Percentiles rank a stretch among this genome's conserved stretches.
These are phyloP conservation scores for Drosophila antonietae DNA, from an alignment of 2,888 invertebrate genomes.

Conservation along the genomic window DNA sequence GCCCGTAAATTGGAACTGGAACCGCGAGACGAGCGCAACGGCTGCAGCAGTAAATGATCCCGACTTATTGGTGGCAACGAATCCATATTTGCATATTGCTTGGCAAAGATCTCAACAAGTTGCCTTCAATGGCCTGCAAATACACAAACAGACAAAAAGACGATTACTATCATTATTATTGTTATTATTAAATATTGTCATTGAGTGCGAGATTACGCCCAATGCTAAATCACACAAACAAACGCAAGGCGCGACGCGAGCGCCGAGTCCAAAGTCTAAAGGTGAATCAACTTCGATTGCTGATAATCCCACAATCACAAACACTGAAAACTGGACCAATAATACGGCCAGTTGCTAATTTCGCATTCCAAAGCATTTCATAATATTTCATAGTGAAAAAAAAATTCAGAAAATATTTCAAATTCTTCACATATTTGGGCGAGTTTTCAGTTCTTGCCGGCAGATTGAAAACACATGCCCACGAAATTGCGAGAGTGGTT, in stretches of 20 bases:
- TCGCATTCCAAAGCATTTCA: constrained; percentile 17
- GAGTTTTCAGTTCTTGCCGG: constrained; percentile 16
- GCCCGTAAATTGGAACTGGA: constrained; percentile 76
- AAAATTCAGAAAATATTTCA: constrained; percentile 26
- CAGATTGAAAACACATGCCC: constrained; percentile 49
- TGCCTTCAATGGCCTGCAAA: constrained; percentile 62
- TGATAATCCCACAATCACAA: constrained; percentile 56
- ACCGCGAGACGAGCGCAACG: constrained; percentile 64
- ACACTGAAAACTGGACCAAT: constrained; percentile 57
- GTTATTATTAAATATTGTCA: constrained; percentile 37
- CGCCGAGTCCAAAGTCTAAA: constrained; percentile 73
- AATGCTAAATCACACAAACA: constrained; percentile 22
- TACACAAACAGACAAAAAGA: constrained; percentile 14
- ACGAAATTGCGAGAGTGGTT: constrained; percentile 10
- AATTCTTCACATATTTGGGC: constrained; percentile 49
- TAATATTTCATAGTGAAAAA: constrained; percentile 31
- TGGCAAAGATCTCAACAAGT: constrained; percentile 39
- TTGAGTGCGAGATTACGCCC: constrained; percentile 34
- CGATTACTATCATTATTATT: constrained; percentile 3
- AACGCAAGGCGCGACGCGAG: constrained; percentile 1
- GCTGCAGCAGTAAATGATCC: constrained; percentile 67
- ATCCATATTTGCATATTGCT: constrained; percentile 72
- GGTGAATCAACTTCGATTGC: constrained; percentile 67
- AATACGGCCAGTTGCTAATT: constrained; percentile 15
- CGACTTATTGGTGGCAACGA: constrained; percentile 55